These are phyloP conservation scores for Choreutis nemorana DNA, from an alignment of 2,888 invertebrate species.

Conservation along the genomic window DNA sequence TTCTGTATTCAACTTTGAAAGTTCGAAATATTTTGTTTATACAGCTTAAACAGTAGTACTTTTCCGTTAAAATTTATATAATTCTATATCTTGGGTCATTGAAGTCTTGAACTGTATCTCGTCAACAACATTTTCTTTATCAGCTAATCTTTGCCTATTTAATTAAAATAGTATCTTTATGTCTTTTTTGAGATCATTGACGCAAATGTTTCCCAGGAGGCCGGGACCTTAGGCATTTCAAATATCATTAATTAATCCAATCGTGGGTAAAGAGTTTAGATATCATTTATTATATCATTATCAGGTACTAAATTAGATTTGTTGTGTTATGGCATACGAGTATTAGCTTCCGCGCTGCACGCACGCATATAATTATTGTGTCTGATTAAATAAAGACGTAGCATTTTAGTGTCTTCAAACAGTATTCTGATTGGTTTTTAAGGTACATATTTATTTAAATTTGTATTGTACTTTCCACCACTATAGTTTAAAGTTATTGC, in stretches of 20 bases:
- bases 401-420: too few relatives aligned
- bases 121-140: constrained; percentile 33
- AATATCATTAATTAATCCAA: constrained; percentile 38
- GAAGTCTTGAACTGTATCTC: constrained; percentile 31
- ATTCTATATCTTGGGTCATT: constrained; percentile 33
- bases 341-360: constrained; percentile 15
- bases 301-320: constrained; percentile 18
- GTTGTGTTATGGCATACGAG: constrained; percentile 23
- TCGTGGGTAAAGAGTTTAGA: too few relatives aligned
- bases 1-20: too few relatives aligned
- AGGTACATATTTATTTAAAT: too few relatives aligned
- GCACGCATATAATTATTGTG: too few relatives aligned
- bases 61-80: constrained; percentile 18
- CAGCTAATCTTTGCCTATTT: constrained; percentile 20
- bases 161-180: too few relatives aligned
- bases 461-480: too few relatives aligned
- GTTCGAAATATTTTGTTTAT: too few relatives aligned
- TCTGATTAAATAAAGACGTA: too few relatives aligned
- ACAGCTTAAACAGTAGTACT: too few relatives aligned
- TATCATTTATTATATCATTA: constrained; percentile 19
- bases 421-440: too few relatives aligned
- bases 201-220: constrained; percentile 34
- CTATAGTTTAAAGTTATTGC: too few relatives aligned
- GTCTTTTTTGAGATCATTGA: constrained; percentile 35
- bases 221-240: constrained; percentile 34